Conservation (phyloP, 2,113 vertebrate genomes). For the Takifugu bimaculatus region DNA sequence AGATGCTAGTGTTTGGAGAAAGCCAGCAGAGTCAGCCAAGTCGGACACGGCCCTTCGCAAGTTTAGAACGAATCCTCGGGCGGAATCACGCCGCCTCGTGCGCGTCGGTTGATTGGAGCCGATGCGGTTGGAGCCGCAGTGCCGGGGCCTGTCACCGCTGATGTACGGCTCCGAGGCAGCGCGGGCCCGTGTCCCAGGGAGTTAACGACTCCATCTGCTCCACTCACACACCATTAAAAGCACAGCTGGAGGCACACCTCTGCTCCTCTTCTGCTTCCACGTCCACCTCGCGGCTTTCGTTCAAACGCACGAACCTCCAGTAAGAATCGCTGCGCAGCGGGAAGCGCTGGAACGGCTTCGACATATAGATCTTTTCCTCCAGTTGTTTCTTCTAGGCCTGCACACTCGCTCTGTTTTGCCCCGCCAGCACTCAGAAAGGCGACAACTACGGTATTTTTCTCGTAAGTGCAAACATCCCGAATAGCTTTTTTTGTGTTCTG, state of each 20-base stretch:
- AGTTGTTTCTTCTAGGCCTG: too few species aligned
- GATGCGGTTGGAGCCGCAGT: constrained; percentile 20
- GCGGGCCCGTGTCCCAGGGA: constrained; percentile 48
- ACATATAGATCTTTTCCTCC: too few species aligned
- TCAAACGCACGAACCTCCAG: neutral
- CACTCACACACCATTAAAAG: constrained; percentile 63
- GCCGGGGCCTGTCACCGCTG: constrained; percentile 22
- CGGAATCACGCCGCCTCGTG: too few species aligned
- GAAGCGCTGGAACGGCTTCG: neutral
- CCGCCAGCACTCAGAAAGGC: too few species aligned
- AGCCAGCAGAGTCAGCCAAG: neutral
- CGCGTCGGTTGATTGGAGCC: too few species aligned
- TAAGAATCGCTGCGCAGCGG: constrained; percentile 7
- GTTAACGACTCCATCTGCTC: constrained; percentile 66
- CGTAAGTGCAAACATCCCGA: too few species aligned
- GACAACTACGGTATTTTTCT: too few species aligned
- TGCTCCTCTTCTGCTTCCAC: constrained; percentile 16
- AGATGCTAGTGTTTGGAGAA: neutral
- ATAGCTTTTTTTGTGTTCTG: too few species aligned
- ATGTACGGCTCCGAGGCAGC: constrained; percentile 42
- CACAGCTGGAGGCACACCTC: constrained; percentile 68
- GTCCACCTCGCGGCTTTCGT: neutral
- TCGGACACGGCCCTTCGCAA: too few species aligned
- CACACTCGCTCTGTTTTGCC: too few species aligned
- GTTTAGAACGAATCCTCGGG: too few species aligned